These are phyloP conservation scores for Laupala kohalensis DNA, from an alignment of 1,140 invertebrate genomes.

Conservation along the genomic window DNA sequence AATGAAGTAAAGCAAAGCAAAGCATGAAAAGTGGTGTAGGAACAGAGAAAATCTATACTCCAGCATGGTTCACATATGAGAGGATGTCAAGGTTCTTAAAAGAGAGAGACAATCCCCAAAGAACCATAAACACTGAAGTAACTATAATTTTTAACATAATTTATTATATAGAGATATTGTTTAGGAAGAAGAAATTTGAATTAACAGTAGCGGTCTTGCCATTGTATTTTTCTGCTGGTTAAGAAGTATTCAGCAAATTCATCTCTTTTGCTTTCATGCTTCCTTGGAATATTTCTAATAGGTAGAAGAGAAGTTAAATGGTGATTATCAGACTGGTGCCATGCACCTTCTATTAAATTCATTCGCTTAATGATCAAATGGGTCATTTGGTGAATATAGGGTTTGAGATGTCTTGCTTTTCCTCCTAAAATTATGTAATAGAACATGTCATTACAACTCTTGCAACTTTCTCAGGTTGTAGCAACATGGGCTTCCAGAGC, in stretches of 20 bases:
- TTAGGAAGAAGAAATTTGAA: too few relatives aligned
- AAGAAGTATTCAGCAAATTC: constrained; percentile 14
- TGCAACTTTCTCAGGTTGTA: constrained; percentile 21
- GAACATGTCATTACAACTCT: constrained; percentile 21
- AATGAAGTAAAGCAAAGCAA: not conserved
- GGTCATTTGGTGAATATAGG: constrained; percentile 18
- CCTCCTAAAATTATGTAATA: constrained; percentile 25
- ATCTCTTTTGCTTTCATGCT: constrained; percentile 2
- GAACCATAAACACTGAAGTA: too few relatives aligned
- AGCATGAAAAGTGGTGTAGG: not conserved
- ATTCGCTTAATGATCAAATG: constrained; percentile 18
- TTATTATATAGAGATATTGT: too few relatives aligned
- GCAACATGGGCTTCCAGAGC: constrained; percentile 11
- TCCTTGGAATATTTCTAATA: constrained; percentile 2
- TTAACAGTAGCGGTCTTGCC: constrained; percentile 3
- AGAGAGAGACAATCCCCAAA: too few relatives aligned
- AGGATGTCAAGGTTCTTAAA: too few relatives aligned
- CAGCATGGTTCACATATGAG: too few relatives aligned
- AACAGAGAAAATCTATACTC: too few relatives aligned
- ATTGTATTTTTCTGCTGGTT: not conserved
- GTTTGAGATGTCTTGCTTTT: constrained; percentile 19
- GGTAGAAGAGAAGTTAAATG: constrained; percentile 2
- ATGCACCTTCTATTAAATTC: constrained; percentile 17
- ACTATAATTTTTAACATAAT: too few relatives aligned
- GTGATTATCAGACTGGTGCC: constrained; percentile 15